Evolutionary conservation across 2,797 vertebrate species (phyloP).

Genomic region (Balearica regulorum): DNA sequence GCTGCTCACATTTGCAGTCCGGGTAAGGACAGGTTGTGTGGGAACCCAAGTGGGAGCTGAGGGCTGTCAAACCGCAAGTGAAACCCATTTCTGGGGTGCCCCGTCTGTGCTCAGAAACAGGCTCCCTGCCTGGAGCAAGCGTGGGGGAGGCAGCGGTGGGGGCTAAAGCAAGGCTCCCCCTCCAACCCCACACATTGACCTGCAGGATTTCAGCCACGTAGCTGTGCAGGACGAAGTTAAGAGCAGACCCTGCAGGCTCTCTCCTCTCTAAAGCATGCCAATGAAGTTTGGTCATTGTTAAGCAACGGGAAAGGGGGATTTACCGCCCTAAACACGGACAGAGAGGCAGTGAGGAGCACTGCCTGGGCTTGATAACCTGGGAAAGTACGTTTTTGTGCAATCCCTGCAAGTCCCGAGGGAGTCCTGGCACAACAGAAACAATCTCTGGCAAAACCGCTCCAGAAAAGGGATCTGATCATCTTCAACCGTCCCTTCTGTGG

Average conservation of each 20-base stretch:
- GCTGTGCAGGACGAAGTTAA: too few species aligned
- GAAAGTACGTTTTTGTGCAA: not conserved
- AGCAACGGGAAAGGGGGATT: not conserved
- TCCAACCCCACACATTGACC: not conserved
- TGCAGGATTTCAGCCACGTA: not conserved
- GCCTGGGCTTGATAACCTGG: not conserved
- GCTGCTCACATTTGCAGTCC: not conserved
- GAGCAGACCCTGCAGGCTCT: not conserved
- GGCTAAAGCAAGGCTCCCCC: not conserved
- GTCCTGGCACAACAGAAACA: not conserved
- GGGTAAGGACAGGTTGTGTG: not conserved
- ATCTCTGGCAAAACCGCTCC: not conserved
- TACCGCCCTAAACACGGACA: fast-evolving
- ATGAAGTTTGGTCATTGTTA: not conserved
- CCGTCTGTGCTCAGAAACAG: fast-evolving
- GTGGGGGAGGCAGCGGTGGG: not conserved
- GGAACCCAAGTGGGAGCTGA: not conserved
- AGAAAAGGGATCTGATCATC: not conserved
- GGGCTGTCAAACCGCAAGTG: not conserved
- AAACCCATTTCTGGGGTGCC: not conserved
- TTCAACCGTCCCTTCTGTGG: not conserved
- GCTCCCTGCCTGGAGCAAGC: not conserved
- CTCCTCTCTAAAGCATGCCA: not conserved
- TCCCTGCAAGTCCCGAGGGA: not conserved
- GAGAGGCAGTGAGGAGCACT: not conserved